Evolutionary conservation across 2,888 invertebrate genomes (phyloP).

Genomic region (Callinectes sapidus): DNA sequence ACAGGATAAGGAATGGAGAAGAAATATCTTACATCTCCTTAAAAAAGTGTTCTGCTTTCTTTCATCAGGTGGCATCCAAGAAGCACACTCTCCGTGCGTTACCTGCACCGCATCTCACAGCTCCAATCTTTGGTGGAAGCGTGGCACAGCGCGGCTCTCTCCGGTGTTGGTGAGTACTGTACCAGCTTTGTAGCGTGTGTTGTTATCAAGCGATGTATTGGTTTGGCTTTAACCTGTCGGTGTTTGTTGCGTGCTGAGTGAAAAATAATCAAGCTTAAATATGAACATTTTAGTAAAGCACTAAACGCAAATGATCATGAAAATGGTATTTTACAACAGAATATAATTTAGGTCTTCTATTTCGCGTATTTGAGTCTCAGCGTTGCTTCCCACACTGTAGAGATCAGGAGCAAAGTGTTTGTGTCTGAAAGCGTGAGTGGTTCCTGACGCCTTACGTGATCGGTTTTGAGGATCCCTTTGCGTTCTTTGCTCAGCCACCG

Average conservation of each 20-base stretch:
- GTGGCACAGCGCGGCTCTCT: not conserved
- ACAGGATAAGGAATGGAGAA: not conserved
- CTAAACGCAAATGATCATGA: not conserved
- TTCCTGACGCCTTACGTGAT: too few species aligned
- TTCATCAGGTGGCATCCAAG: not conserved
- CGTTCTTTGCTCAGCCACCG: too few species aligned
- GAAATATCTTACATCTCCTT: not conserved
- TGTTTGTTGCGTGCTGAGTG: not conserved
- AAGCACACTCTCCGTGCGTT: not conserved
- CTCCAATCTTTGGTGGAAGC: not conserved
- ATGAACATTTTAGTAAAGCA: not conserved
- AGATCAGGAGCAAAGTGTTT: not conserved
- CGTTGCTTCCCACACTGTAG: not conserved
- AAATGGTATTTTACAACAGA: not conserved
- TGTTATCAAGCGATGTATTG: not conserved
- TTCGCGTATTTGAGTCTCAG: not conserved
- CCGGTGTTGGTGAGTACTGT: not conserved
- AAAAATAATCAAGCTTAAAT: not conserved
- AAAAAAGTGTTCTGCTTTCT: not conserved
- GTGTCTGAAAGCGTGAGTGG: not conserved
- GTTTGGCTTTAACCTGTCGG: not conserved
- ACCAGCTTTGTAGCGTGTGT: not conserved
- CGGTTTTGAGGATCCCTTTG: too few species aligned
- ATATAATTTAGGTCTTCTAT: not conserved
- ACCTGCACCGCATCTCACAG: not conserved